These are phyloP conservation scores for Ostrea edulis DNA, from an alignment of 1,140 invertebrate species.

Conservation along the genomic window DNA sequence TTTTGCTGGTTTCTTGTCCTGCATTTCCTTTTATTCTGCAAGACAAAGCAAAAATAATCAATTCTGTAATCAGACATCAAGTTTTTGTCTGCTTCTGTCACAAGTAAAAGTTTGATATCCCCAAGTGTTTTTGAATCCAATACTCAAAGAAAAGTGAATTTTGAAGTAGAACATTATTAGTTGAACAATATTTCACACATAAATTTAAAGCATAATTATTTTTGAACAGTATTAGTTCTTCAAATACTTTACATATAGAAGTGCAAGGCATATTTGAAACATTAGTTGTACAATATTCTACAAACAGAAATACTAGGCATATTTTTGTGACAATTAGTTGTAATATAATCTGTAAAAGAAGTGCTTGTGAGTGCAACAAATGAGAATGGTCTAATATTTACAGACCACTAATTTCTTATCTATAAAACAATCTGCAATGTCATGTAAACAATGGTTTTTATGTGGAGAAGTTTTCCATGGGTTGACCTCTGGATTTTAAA, in stretches of 20 bases:
- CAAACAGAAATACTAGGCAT: neutral
- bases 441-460: conserved; percentile 35
- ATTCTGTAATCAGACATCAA: conserved; percentile 27
- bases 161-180: neutral
- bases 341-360: conserved; percentile 31
- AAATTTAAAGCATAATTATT: no score
- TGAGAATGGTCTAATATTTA: conserved; percentile 29
- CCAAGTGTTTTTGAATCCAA: neutral
- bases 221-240: no score
- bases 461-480: conserved; percentile 30
- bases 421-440: conserved; percentile 25
- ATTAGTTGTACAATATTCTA: neutral
- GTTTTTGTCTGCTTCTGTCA: conserved; percentile 8
- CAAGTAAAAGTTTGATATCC: neutral
- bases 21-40: conserved; percentile 27
- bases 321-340: neutral
- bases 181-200: neutral
- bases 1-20: neutral
- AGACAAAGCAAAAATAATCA: conserved; percentile 40
- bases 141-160: neutral
- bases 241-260: no score
- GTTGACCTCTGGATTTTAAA: conserved; percentile 26
- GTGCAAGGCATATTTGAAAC: no score
- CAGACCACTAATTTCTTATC: conserved; percentile 30
- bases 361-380: conserved; percentile 34